Percentiles rank a stretch among this genome's conserved stretches.
Evolutionary conservation across 2,113 vertebrate species (phyloP).

Genomic region (Urocynchramus pylzowi): DNA sequence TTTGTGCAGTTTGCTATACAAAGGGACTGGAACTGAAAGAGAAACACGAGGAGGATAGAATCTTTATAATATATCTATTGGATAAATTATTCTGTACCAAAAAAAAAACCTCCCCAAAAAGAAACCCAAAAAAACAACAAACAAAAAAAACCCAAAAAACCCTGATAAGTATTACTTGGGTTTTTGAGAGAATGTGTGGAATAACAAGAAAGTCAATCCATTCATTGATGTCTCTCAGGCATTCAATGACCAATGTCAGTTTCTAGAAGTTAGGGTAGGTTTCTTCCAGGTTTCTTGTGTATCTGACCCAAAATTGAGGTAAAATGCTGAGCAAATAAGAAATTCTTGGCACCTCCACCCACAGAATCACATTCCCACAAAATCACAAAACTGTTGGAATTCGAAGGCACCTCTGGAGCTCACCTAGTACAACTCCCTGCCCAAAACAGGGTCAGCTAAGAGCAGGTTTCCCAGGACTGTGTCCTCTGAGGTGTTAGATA

Average conservation of each 20-base stretch:
- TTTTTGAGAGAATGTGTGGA: background rate
- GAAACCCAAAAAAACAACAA: background rate
- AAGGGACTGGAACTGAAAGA: background rate
- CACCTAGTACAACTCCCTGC: background rate
- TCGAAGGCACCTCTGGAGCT: background rate
- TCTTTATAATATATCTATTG: background rate
- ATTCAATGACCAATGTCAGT: background rate
- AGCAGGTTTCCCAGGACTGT: background rate
- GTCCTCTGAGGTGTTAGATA: background rate
- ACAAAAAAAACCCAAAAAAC: background rate
- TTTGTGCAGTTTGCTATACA: background rate
- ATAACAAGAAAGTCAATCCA: background rate
- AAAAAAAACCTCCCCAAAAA: background rate
- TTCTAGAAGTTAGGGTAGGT: background rate
- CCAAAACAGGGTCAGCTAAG: background rate
- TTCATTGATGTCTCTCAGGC: accelerated
- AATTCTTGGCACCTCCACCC: background rate
- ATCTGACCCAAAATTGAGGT: background rate
- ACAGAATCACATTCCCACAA: background rate
- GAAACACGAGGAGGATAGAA: background rate
- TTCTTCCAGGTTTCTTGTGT: background rate
- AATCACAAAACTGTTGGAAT: background rate
- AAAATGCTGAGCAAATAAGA: background rate
- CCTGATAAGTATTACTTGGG: background rate
- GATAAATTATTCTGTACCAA: background rate